A percentile compares a stretch with the other conserved stretches of the same genome.
These are phyloP conservation scores for Ornithoptera alexandrae DNA, from an alignment of 2,888 invertebrate genomes.

Conservation along the genomic window DNA sequence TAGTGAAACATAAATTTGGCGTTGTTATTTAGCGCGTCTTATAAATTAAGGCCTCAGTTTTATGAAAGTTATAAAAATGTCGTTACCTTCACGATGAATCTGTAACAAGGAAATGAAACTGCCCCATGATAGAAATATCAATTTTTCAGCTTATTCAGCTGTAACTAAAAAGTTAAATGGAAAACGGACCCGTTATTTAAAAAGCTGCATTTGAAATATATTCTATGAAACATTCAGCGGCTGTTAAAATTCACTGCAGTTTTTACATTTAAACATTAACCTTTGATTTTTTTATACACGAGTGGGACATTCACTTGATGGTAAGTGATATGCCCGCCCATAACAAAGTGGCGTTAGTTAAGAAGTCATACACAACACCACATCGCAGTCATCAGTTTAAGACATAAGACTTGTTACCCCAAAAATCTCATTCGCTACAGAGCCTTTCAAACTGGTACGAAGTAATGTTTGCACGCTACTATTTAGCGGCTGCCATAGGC, in stretches of 20 bases:
- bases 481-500: too few relatives aligned
- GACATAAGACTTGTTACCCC: too few relatives aligned
- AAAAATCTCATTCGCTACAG: too few relatives aligned
- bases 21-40: conserved; percentile 3
- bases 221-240: background rate
- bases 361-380: too few relatives aligned
- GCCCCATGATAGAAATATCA: conserved; percentile 7
- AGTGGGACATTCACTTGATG: too few relatives aligned
- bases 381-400: too few relatives aligned
- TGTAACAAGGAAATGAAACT: conserved; percentile 4
- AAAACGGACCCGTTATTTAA: background rate
- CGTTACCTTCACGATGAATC: conserved; percentile 12
- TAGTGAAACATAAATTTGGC: background rate
- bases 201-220: background rate
- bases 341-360: too few relatives aligned
- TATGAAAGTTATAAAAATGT: conserved; percentile 15
- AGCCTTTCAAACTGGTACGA: too few relatives aligned
- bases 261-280: background rate
- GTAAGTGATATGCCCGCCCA: too few relatives aligned
- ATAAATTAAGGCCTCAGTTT: conserved; percentile 4
- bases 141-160: conserved; percentile 13
- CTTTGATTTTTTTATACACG: too few relatives aligned
- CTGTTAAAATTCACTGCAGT: background rate
- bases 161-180: background rate
- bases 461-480: too few relatives aligned